Percentiles rank a stretch among this genome's conserved stretches.
These are phyloP conservation scores for Protaetia brevitarsis DNA, from an alignment of 1,140 invertebrate species.

Conservation along the genomic window DNA sequence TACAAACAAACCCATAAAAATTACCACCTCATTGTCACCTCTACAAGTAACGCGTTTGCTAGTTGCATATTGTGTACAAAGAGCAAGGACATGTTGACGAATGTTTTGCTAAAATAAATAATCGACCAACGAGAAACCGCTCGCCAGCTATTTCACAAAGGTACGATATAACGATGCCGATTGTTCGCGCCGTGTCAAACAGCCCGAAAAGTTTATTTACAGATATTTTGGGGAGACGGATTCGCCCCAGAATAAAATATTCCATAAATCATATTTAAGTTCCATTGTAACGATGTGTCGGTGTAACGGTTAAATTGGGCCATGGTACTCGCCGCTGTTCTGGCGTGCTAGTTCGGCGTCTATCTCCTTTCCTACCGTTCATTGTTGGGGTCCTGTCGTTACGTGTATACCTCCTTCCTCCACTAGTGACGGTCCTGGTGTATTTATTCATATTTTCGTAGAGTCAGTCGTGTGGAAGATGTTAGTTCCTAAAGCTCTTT, in stretches of 20 bases:
- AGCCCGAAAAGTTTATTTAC: conserved; percentile 25
- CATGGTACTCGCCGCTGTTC: too few relatives aligned
- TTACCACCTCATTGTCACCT: neutral
- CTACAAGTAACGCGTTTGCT: too few relatives aligned
- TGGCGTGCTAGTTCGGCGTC: too few relatives aligned
- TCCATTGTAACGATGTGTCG: conserved; percentile 32
- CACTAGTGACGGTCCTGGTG: neutral
- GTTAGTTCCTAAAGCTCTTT: conserved; percentile 2
- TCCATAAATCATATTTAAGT: conserved; percentile 45
- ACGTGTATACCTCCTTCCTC: neutral
- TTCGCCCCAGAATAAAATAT: conserved; percentile 41
- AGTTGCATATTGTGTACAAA: too few relatives aligned
- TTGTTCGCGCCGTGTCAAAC: neutral
- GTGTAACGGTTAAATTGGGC: conserved; percentile 36
- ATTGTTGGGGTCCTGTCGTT: too few relatives aligned
- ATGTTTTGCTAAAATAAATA: conserved; percentile 19
- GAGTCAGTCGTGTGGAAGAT: conserved; percentile 12
- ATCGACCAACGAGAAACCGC: neutral
- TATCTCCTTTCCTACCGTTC: too few relatives aligned
- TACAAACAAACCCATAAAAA: conserved; percentile 5
- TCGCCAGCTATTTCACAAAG: conserved; percentile 9
- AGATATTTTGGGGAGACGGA: conserved; percentile 25
- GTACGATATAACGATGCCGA: conserved; percentile 1
- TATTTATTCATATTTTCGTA: conserved; percentile 14
- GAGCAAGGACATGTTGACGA: conserved; percentile 3